phyloP scores from a whole-genome alignment of 1,140 invertebrate genomes.

The Frieseomelitta varia region DNA sequence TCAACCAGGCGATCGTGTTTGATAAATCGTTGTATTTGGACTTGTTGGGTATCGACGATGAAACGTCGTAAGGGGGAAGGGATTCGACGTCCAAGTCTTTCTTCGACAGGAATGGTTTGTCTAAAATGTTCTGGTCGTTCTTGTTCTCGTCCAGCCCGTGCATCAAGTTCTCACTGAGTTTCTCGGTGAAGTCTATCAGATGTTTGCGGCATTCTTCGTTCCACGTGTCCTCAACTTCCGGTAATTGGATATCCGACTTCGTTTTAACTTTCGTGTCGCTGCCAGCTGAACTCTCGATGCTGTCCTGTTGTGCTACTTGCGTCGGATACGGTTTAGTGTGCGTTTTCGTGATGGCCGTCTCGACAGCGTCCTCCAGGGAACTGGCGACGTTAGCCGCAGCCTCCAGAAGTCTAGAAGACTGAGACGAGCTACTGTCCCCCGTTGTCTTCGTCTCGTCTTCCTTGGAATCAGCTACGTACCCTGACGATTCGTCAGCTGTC shows the following conservation, averaged over 20 bases:
- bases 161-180: slow-evolving; percentile 88
- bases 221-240: slow-evolving; percentile 82
- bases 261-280: neutral
- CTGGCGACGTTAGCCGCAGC: slow-evolving; percentile 86
- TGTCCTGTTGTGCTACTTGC: slow-evolving; percentile 29
- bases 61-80: neutral
- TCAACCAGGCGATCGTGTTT: slow-evolving; percentile 67
- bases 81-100: slow-evolving; percentile 3
- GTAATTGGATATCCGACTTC: slow-evolving; percentile 43
- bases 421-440: slow-evolving; percentile 59
- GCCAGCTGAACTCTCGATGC: neutral
- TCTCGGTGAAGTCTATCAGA: slow-evolving; percentile 90
- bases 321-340: slow-evolving; percentile 16
- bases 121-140: slow-evolving; percentile 47
- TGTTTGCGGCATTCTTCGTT: slow-evolving; percentile 86
- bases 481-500: slow-evolving; percentile 29
- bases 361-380: slow-evolving; percentile 87
- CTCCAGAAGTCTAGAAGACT: slow-evolving; percentile 83
- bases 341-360: slow-evolving; percentile 81
- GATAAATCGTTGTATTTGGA: slow-evolving; percentile 39
- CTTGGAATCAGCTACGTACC: slow-evolving; percentile 16
- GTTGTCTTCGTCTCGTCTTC: slow-evolving; percentile 11
- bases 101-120: slow-evolving; percentile 26
- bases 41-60: neutral
- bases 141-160: slow-evolving; percentile 74